These are phyloP conservation scores for Acanthoscelides obtectus DNA, from an alignment of 2,888 invertebrate species.

Conservation along the genomic window DNA sequence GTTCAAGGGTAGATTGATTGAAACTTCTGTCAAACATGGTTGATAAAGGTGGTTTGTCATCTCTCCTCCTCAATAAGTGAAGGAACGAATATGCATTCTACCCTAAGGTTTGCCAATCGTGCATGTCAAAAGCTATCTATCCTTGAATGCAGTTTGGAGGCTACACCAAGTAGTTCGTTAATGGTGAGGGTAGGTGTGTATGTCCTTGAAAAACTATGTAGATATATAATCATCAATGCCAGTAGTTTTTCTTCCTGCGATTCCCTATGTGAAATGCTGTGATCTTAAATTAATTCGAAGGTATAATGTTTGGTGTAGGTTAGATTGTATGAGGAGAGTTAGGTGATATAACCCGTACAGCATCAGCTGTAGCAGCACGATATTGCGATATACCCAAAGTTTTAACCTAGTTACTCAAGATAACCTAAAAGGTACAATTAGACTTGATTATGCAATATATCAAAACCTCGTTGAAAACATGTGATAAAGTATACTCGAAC, in stretches of 20 bases:
- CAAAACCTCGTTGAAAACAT: not conserved
- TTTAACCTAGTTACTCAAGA: not conserved
- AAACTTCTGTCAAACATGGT: no score
- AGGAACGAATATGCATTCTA: no score
- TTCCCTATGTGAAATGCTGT: conserved; percentile 23
- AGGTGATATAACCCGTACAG: conserved; percentile 5
- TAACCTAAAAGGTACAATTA: not conserved
- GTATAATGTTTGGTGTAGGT: conserved; percentile 21
- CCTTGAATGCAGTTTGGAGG: no score
- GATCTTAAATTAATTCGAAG: conserved; percentile 26
- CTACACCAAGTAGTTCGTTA: not conserved
- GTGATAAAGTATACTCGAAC: not conserved
- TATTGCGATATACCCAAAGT: not conserved
- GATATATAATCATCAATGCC: not conserved
- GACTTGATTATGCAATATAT: not conserved
- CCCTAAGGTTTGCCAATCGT: no score
- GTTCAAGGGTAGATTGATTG: no score
- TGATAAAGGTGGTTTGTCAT: no score
- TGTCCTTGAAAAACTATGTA: not conserved
- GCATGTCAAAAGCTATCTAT: no score
- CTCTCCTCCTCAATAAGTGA: no score
- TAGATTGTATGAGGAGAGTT: conserved; percentile 12
- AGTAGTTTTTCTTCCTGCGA: conserved; percentile 16
- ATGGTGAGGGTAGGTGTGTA: not conserved
- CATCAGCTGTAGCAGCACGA: conserved; percentile 8